Conservation (phyloP, 2,797 vertebrate genomes). For the Dipus sagitta region DNA sequence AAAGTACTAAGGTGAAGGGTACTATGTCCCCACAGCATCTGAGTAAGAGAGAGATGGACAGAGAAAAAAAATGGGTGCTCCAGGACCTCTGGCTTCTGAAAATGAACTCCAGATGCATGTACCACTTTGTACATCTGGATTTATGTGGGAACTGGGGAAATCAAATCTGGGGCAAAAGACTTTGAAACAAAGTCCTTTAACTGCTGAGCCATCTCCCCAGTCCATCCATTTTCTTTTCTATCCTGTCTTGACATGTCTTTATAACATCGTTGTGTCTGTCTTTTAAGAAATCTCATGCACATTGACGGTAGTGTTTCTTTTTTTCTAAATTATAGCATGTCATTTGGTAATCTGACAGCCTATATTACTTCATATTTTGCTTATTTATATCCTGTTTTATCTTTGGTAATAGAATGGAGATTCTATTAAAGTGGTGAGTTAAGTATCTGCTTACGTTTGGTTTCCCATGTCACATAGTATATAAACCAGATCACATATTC, state of each 20-base stretch:
- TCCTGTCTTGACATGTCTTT: neutral
- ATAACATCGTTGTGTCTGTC: neutral
- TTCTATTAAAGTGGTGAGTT: constrained; percentile 23
- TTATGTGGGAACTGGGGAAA: no score
- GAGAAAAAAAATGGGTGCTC: no score
- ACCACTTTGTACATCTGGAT: no score
- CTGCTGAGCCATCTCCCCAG: no score
- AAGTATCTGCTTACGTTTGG: constrained; percentile 13
- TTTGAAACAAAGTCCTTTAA: no score
- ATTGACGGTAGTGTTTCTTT: neutral
- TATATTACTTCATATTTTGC: constrained; percentile 7
- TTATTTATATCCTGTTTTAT: constrained; percentile 19
- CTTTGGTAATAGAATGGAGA: neutral
- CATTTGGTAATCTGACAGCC: neutral
- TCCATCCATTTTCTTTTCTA: neutral
- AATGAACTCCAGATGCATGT: no score
- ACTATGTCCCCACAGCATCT: neutral
- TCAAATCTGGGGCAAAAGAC: no score
- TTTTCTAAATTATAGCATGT: constrained; percentile 17
- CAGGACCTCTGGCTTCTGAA: no score
- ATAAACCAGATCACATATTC: constrained; percentile 51
- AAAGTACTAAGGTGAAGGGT: neutral
- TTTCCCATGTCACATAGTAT: neutral
- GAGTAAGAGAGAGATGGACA: neutral
- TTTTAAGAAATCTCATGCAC: neutral